phyloP scores from a whole-genome alignment of 2,797 vertebrate genomes.

The Chaetophractus vellerosus region DNA sequence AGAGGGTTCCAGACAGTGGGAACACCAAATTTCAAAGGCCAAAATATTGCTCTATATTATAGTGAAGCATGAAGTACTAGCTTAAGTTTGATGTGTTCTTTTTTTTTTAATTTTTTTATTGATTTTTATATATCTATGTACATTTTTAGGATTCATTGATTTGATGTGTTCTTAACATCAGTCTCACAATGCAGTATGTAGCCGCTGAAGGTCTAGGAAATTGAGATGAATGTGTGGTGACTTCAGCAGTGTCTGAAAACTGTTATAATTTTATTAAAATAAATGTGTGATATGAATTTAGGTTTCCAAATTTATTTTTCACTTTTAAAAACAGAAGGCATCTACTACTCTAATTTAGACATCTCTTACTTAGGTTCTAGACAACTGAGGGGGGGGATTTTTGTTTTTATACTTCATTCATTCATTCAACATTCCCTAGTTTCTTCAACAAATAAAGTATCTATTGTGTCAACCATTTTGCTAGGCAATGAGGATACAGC shows the following conservation, averaged over 20 bases:
- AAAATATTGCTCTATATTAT: not conserved
- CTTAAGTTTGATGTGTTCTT: not conserved
- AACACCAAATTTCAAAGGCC: not conserved
- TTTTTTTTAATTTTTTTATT: too few species aligned
- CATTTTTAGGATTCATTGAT: too few species aligned
- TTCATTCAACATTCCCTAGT: not conserved
- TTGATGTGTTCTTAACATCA: not conserved
- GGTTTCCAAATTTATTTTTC: constrained; percentile 45
- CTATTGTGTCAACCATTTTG: constrained; percentile 29
- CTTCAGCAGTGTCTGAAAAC: not conserved
- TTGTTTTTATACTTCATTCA: constrained; percentile 36
- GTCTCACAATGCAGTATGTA: not conserved
- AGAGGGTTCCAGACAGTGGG: not conserved
- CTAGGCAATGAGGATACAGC: not conserved
- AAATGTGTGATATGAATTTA: not conserved
- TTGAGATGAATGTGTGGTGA: not conserved
- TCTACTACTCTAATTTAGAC: constrained; percentile 39
- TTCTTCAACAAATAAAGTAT: constrained; percentile 23
- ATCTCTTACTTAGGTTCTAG: constrained; percentile 27
- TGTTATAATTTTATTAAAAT: constrained; percentile 4
- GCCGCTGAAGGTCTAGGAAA: not conserved
- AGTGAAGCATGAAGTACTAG: not conserved
- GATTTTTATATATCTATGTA: too few species aligned
- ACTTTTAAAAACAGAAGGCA: constrained; percentile 53
- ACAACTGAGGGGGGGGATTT: not conserved